Evolutionary conservation across 1,140 invertebrate genomes (phyloP).

Genomic region (Berghia stephanieae): DNA sequence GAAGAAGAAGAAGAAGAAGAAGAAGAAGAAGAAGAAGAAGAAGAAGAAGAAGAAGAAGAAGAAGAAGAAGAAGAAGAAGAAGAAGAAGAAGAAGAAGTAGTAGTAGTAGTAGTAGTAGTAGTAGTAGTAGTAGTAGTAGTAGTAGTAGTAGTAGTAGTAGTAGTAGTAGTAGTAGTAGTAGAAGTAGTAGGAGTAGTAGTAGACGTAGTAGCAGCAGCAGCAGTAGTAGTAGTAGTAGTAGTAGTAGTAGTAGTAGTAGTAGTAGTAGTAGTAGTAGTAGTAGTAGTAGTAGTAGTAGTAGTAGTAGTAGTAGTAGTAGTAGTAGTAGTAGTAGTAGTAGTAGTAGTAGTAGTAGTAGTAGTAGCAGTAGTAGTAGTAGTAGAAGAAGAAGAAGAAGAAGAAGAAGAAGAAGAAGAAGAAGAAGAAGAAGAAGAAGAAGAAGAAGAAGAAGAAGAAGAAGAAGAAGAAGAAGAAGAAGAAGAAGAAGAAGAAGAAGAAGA

Average conservation of each 20-base stretch:
- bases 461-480: neutral
- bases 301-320: neutral
- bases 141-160: no score
- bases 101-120: neutral
- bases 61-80: neutral
- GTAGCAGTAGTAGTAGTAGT: neutral
- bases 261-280: no score
- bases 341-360: neutral
- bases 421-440: neutral
- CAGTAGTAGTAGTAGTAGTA: no score
- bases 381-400: neutral
- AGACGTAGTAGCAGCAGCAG: no score
- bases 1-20: neutral
- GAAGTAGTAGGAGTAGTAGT: no score
- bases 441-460: neutral
- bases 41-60: conserved; percentile 8
- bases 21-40: neutral
- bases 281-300: neutral
- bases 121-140: neutral
- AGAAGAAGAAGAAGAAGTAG: neutral
- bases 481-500: neutral
- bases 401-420: neutral
- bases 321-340: neutral
- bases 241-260: no score
- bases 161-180: no score